phyloP scores from a whole-genome alignment of 1,140 invertebrate species.

The Formica exsecta region DNA sequence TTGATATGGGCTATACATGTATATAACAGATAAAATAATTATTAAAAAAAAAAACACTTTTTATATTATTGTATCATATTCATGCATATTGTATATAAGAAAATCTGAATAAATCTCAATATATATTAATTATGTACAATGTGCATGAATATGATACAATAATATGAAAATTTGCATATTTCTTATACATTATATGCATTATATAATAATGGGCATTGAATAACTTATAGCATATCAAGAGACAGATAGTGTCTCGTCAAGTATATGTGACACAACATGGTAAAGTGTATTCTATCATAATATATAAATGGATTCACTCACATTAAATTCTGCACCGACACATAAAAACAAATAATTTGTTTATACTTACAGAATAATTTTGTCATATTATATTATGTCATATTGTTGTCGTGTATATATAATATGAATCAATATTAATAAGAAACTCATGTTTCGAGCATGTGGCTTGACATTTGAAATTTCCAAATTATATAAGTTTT shows the following conservation, averaged over 20 bases:
- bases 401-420: too few species aligned
- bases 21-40: constrained; percentile 6
- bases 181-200: constrained; percentile 31
- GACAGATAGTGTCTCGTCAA: too few species aligned
- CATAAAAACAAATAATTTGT: too few species aligned
- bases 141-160: constrained; percentile 1
- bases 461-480: neutral
- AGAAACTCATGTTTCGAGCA: constrained; percentile 17
- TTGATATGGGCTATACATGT: neutral
- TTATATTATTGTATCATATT: constrained; percentile 22
- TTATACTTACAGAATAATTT: too few species aligned
- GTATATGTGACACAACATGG: too few species aligned
- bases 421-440: constrained; percentile 27
- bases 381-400: too few species aligned
- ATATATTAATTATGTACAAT: constrained; percentile 54
- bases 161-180: constrained; percentile 8
- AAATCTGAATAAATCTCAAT: constrained; percentile 28
- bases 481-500: neutral
- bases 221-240: neutral
- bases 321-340: too few species aligned
- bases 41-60: neutral
- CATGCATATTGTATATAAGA: neutral
- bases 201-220: constrained; percentile 44
- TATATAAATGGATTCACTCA: too few species aligned
- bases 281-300: too few species aligned